Evolutionary conservation across 1,140 invertebrate species (phyloP), one percentile per base, ranked within the genome.

Genomic region (Papilio aristodemus): DNA sequence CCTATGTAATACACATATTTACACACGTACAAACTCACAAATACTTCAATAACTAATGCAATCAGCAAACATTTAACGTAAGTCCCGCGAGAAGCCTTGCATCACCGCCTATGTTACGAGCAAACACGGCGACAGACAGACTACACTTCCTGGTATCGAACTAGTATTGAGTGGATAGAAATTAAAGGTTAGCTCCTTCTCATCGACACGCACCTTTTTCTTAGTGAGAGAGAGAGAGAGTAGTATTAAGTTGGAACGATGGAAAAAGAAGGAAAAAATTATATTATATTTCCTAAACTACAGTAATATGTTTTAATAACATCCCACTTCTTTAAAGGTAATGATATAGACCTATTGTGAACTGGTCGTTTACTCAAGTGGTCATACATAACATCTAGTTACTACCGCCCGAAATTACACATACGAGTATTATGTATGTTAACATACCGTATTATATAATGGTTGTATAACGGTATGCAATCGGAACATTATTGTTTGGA

Each of bases 51-150:
- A 22, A 22, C 46, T 54, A 54, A 54, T 54, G 46, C 46, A 54
- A 54, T 54, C 46, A 54, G 46, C 22, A 54, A 54, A 54, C 46
- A 54, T 54, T 54, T 54, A 54, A 54, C 46, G 19, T 25, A 54
- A 54, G 46, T 17, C 43, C 14, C 43, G 7, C n/a, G 9, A 7
- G 17, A 54, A 25, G 9, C 19, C 19, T 54, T 54, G 4, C 46
- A 54, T 54, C 46, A 54, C 10, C 46, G 17, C 9, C 46, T 54
- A 54, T 19, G 46, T 54, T 22, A 54, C 46, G 9, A 54, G 27
- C 27, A 32, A 32, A 32, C 27, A 32, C 46, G 19, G 2, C n/a
- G 43, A 46, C 37, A 38, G 13, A 38, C 41, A 43, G 39, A 43
- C 38, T 1, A 39, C 17, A 50, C 46, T 54, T 54, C 46, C 46